Evolutionary conservation across 2,113 vertebrate genomes (phyloP).

Genomic region (Sphaerodactylus townsendi): DNA sequence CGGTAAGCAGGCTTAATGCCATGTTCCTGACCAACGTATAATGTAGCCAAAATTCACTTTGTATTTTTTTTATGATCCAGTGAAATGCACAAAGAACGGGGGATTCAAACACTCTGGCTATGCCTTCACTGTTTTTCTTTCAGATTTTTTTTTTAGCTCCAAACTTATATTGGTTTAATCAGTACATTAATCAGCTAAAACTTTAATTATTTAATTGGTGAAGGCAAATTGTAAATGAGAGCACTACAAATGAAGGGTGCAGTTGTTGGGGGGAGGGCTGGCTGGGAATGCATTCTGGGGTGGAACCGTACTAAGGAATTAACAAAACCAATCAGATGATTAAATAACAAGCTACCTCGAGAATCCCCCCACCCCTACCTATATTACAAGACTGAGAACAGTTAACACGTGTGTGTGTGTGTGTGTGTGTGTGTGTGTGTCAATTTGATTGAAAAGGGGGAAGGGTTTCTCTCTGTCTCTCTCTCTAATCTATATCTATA

Average conservation of each 20-base stretch:
- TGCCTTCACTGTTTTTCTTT: not conserved
- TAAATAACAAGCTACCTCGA: too few species aligned
- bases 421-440: too few species aligned
- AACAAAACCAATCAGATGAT: not conserved
- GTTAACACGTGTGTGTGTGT: too few species aligned
- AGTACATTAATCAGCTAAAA: not conserved
- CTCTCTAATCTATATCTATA: too few species aligned
- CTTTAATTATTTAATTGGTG: not conserved
- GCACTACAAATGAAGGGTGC: not conserved
- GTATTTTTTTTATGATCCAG: not conserved
- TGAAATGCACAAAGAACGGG: not conserved
- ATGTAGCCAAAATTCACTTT: not conserved
- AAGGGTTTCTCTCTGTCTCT: too few species aligned
- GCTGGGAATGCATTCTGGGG: not conserved
- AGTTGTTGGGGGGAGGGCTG: not conserved
- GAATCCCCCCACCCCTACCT: too few species aligned
- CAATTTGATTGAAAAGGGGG: too few species aligned
- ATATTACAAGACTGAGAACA: too few species aligned
- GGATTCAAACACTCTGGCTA: not conserved
- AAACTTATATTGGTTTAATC: not conserved
- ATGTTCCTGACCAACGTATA: not conserved
- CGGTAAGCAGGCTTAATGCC: slow-evolving; percentile 64
- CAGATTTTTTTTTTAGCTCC: too few species aligned
- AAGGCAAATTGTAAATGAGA: not conserved
- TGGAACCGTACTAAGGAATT: not conserved